Percentiles rank a stretch among this genome's conserved stretches.
phyloP scores from a whole-genome alignment of 2,113 vertebrate species.

The Girardinichthys multiradiatus region DNA sequence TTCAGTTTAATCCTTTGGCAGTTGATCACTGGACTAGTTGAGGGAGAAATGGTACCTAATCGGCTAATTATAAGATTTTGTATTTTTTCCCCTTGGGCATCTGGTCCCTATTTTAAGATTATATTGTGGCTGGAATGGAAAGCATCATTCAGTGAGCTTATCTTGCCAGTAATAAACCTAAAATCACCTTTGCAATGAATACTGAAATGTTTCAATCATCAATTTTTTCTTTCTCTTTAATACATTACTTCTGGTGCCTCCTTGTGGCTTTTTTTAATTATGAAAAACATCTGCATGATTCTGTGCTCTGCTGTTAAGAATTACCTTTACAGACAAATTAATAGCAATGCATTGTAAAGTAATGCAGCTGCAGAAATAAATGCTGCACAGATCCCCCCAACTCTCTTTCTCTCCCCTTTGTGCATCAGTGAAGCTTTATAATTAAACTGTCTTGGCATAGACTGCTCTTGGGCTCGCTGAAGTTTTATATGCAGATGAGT shows the following conservation, averaged over 20 bases:
- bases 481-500: conserved; percentile 71
- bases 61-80: conserved; percentile 78
- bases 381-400: conserved; percentile 23
- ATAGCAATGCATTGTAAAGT: conserved; percentile 46
- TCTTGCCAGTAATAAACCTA: conserved; percentile 28
- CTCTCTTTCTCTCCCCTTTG: conserved; percentile 30
- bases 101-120: conserved; percentile 77
- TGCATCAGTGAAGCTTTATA: conserved; percentile 64
- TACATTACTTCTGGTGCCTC: conserved; percentile 42
- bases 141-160: conserved; percentile 58
- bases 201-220: conserved; percentile 8
- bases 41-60: conserved; percentile 63
- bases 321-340: conserved; percentile 59
- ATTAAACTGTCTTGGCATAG: conserved; percentile 66
- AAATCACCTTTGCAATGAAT: conserved; percentile 12
- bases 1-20: conserved; percentile 71
- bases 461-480: conserved; percentile 60
- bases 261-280: conserved; percentile 55
- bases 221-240: conserved; percentile 10
- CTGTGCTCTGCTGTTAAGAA: conserved; percentile 52
- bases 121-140: conserved; percentile 66
- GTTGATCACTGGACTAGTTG: conserved; percentile 43
- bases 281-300: conserved; percentile 51
- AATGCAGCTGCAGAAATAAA: conserved; percentile 35
- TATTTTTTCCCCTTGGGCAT: conserved; percentile 71